A percentile compares a stretch with the other conserved stretches of the same genome.
Conservation (phyloP, 2,113 vertebrate genomes). For the Otolemur garnettii region DNA sequence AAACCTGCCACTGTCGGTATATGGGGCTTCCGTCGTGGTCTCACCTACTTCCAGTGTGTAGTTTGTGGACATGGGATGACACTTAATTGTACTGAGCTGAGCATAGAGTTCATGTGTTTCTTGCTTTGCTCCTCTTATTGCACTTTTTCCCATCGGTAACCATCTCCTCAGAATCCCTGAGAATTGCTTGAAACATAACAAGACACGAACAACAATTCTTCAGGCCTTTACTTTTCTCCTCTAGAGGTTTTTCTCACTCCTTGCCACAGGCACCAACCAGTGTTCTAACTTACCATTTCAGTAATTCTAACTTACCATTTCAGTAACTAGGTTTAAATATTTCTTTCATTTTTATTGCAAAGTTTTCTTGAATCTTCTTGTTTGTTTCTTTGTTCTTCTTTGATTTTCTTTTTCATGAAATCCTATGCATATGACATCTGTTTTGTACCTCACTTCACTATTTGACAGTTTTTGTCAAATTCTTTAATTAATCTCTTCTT, state of each 20-base stretch:
- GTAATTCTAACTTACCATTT: background rate
- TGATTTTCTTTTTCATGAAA: conserved; percentile 34
- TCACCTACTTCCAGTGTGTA: background rate
- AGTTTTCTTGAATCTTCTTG: background rate
- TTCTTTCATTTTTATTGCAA: background rate
- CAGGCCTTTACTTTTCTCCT: background rate
- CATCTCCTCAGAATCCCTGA: background rate
- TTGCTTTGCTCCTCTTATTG: background rate
- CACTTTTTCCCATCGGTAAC: background rate
- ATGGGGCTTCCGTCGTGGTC: background rate
- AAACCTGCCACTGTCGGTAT: too few relatives aligned
- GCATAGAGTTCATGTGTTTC: background rate
- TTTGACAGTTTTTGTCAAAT: background rate
- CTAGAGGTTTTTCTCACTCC: background rate
- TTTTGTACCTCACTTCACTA: background rate
- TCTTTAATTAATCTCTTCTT: background rate
- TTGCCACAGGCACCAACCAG: background rate
- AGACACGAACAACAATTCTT: background rate
- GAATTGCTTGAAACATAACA: background rate
- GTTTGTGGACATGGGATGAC: background rate
- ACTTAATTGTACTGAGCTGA: background rate
- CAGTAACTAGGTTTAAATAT: background rate
- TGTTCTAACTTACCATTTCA: background rate
- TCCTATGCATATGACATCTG: background rate
- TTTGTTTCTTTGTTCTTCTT: background rate